phyloP scores from a whole-genome alignment of 2,888 invertebrate genomes.

The Eilema caniola region DNA sequence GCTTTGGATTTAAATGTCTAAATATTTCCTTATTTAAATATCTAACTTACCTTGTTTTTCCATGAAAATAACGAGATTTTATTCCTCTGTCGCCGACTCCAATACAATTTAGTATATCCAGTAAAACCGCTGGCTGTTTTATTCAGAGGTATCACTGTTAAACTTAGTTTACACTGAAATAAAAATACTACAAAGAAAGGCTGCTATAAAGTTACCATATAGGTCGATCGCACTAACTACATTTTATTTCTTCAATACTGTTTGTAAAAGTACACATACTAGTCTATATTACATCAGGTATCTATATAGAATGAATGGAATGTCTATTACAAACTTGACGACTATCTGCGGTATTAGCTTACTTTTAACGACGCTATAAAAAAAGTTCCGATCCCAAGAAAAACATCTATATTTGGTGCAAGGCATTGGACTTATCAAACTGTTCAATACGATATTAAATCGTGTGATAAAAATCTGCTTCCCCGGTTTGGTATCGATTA shows the following conservation, averaged over 20 bases:
- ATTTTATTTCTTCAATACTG: slow-evolving; percentile 8
- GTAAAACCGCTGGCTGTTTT: slow-evolving; percentile 7
- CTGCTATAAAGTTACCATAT: slow-evolving; percentile 15
- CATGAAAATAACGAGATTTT: slow-evolving; percentile 17
- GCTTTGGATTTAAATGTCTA: neutral
- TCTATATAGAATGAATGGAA: slow-evolving; percentile 22
- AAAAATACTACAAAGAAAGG: slow-evolving; percentile 17
- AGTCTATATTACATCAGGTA: slow-evolving; percentile 13
- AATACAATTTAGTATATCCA: slow-evolving; percentile 17
- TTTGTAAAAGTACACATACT: slow-evolving; percentile 2
- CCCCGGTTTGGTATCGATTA: slow-evolving; percentile 68
- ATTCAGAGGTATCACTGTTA: slow-evolving; percentile 3
- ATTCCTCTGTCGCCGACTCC: slow-evolving; percentile 10
- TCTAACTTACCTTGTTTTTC: neutral
- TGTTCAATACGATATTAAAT: slow-evolving; percentile 42
- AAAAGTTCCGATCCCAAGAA: slow-evolving; percentile 39
- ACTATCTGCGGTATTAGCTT: slow-evolving; percentile 38
- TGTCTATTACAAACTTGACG: slow-evolving; percentile 30
- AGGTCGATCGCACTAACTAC: neutral
- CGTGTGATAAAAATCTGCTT: slow-evolving; percentile 53
- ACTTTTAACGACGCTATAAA: slow-evolving; percentile 50
- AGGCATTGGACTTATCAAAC: slow-evolving; percentile 49
- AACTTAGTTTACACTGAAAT: slow-evolving; percentile 15
- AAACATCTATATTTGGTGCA: slow-evolving; percentile 42
- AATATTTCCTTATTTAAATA: neutral